These are phyloP conservation scores for Tachystola acroxantha DNA, from an alignment of 2,888 invertebrate species.

Conservation along the genomic window DNA sequence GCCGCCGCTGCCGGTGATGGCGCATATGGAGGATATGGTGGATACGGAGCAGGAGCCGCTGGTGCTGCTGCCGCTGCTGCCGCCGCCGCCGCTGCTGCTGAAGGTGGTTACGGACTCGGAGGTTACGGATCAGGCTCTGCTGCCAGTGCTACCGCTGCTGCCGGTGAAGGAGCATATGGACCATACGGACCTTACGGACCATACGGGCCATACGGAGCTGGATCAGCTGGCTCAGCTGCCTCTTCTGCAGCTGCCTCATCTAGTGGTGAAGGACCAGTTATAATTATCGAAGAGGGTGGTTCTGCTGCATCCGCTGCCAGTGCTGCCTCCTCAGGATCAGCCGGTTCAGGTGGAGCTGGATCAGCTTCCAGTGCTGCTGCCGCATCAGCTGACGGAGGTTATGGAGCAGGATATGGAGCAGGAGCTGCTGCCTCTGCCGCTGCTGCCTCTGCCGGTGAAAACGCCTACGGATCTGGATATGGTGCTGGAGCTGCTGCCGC, in stretches of 20 bases:
- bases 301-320: not conserved
- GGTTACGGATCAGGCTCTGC: not conserved
- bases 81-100: not conserved
- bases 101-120: not conserved
- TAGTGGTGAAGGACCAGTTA: not conserved
- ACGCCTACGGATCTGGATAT: not conserved
- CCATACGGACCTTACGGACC: slow-evolving; percentile 5
- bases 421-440: too few relatives aligned
- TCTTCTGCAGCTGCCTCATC: slow-evolving; percentile 5
- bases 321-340: slow-evolving; percentile 4
- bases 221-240: slow-evolving; percentile 1
- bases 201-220: not conserved
- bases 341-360: not conserved
- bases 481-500: not conserved
- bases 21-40: too few relatives aligned
- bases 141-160: not conserved
- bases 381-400: too few relatives aligned
- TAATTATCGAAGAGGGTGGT: not conserved
- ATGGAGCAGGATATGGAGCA: too few relatives aligned
- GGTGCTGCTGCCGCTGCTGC: slow-evolving; percentile 4
- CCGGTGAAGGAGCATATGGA: slow-evolving; percentile 1
- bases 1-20: slow-evolving; percentile 1
- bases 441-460: not conserved
- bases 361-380: not conserved
- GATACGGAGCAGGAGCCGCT: not conserved